Conservation (phyloP, 2,113 vertebrate genomes). For the Mastomys natalensis region DNA sequence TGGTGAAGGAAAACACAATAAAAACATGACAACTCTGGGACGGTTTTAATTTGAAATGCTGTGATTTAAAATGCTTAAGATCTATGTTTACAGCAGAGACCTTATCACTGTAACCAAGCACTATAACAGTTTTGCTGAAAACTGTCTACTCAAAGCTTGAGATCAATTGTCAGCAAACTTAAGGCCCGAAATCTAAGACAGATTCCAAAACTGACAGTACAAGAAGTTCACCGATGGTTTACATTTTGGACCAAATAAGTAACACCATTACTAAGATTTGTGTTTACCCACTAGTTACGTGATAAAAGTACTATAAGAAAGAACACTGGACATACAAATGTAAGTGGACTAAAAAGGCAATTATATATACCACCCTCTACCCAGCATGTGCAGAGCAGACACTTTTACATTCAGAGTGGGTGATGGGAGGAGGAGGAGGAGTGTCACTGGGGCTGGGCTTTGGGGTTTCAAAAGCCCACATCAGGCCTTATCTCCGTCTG, state of each 20-base stretch:
- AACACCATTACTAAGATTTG: conserved; percentile 17
- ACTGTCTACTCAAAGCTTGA: conserved; percentile 11
- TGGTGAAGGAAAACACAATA: conserved; percentile 9
- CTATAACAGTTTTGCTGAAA: conserved; percentile 28
- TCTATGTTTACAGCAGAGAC: conserved; percentile 47
- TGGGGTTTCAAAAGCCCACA: neutral
- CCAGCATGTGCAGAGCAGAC: neutral
- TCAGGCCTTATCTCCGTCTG: neutral
- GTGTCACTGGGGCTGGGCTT: neutral
- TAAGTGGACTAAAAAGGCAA: conserved; percentile 21
- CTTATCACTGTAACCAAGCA: neutral
- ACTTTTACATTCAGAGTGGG: neutral
- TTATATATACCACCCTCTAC: neutral
- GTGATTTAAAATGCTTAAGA: conserved; percentile 34
- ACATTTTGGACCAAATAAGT: neutral
- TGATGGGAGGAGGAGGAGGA: neutral
- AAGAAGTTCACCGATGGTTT: neutral
- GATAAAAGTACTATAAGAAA: conserved; percentile 40
- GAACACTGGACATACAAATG: neutral
- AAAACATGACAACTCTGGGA: neutral
- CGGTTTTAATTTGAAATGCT: conserved; percentile 58
- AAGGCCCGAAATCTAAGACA: neutral
- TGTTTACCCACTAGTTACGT: neutral
- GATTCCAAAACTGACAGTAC: neutral
- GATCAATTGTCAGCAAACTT: conserved; percentile 43